phyloP scores from a whole-genome alignment of 2,113 vertebrate genomes.

The Tychaedon coryphoeus region DNA sequence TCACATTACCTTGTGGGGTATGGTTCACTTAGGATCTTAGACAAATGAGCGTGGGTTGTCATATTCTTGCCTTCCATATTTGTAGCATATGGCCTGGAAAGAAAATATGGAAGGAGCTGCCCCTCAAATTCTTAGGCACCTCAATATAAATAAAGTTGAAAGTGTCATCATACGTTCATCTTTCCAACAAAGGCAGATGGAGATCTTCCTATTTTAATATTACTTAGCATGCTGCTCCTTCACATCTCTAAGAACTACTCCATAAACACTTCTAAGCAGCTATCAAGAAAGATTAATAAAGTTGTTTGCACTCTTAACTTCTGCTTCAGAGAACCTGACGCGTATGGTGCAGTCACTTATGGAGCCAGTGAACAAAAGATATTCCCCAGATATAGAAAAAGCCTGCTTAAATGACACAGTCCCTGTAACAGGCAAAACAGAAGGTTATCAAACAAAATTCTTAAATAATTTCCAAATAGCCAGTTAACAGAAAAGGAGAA shows the following conservation, averaged over 20 bases:
- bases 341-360: background rate
- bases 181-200: background rate
- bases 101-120: background rate
- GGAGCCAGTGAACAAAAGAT: background rate
- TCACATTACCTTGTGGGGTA: background rate
- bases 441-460: background rate
- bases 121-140: background rate
- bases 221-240: background rate
- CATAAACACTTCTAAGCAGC: background rate
- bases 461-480: background rate
- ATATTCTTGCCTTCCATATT: background rate
- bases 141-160: constrained; percentile 7
- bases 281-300: constrained; percentile 31
- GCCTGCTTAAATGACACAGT: background rate
- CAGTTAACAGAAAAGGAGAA: background rate
- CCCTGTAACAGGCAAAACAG: background rate
- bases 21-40: background rate
- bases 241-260: background rate
- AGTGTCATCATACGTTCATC: background rate
- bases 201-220: background rate
- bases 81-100: background rate
- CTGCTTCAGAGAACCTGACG: background rate
- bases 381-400: background rate
- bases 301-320: background rate
- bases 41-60: background rate